phyloP scores from a whole-genome alignment of 2,113 vertebrate species.

The Centrocercus urophasianus region DNA sequence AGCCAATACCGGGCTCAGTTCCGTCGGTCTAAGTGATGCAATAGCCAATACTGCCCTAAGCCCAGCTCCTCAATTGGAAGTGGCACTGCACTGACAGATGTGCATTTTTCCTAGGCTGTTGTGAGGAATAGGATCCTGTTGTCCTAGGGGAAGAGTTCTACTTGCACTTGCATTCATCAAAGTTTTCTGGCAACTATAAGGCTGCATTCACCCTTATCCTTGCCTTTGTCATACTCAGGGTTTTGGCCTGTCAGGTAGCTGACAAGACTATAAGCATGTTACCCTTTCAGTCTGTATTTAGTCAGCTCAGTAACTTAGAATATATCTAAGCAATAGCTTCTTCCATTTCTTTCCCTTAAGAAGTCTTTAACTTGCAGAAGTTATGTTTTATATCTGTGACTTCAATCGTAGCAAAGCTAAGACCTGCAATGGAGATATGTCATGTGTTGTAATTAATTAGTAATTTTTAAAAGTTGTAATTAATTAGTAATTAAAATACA shows the following conservation, averaged over 20 bases:
- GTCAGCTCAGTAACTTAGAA: slow-evolving; percentile 23
- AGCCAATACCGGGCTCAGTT: slow-evolving; percentile 80
- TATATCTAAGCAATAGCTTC: background rate
- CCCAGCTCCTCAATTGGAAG: slow-evolving; percentile 52
- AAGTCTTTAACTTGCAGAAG: background rate
- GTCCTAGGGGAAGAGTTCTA: slow-evolving; percentile 67
- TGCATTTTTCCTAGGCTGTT: slow-evolving; percentile 69
- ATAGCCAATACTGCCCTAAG: slow-evolving; percentile 69
- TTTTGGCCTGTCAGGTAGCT: slow-evolving; percentile 73
- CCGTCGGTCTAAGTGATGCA: slow-evolving; percentile 73
- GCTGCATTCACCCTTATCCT: slow-evolving; percentile 56
- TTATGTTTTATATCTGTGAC: too few relatives aligned
- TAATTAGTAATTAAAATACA: background rate
- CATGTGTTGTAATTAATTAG: accelerated
- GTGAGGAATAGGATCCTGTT: slow-evolving; percentile 68
- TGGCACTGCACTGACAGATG: slow-evolving; percentile 61
- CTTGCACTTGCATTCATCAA: slow-evolving; percentile 74
- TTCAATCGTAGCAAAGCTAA: background rate
- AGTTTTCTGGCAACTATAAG: slow-evolving; percentile 39
- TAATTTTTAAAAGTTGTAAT: too few relatives aligned
- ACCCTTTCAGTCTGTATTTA: slow-evolving; percentile 20
- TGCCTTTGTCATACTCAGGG: slow-evolving; percentile 73
- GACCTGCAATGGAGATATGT: background rate
- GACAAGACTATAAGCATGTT: slow-evolving; percentile 55
- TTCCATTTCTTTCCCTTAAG: background rate